Base-by-base conservation (phyloP, 2,888 invertebrate species). In the Auanema sp. region DNA sequence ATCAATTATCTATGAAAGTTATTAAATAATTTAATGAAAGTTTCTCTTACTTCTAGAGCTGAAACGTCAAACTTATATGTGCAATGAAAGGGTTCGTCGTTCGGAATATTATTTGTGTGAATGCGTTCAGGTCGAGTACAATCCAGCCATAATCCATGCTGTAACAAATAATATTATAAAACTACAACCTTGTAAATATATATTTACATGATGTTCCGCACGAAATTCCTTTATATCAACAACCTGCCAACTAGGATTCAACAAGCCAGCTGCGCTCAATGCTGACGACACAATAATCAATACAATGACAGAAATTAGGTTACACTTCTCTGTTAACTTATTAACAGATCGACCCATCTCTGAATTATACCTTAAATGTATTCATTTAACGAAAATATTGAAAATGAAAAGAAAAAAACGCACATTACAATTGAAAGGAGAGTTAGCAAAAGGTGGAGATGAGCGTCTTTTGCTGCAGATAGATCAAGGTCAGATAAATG, bases 81-180 rank as follows among this genome's bases (percentile, higher is more conserved):
- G 60, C 81, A 81, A 56, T 81, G 81, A 25, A 81, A 69, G 1
- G 81, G 80, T 42, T 72, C 65, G 53, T 69, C 67, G 21, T 78
- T 75, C 14, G 66, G 68, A 44, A 64, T 63, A n/a, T 68, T 57
- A 23, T 60, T 58, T 6, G 68, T 60, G n/a, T 71, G 33, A 47
- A 69, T 72, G 18, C 69, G 58, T 42, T 73, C 70, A 4, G 80
- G 74, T 12, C 80, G 68, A 3, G 82, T 78, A 61, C 81, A 81
- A 60, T 81, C 81, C 23, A 79, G 61, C 80, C 81, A 81, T 5
- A 81, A 66, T 23, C 81, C 81, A 61, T 81, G 81, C 81, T 81
- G 61, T 70, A 80, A 65, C 18, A 23, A 47, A 21, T 47, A 55
- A 54, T 40, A 25, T 40, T 47, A 54, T 40, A 42, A 11, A 12